phyloP scores from a whole-genome alignment of 2,888 invertebrate genomes.

The Philhelius pedissequus region DNA sequence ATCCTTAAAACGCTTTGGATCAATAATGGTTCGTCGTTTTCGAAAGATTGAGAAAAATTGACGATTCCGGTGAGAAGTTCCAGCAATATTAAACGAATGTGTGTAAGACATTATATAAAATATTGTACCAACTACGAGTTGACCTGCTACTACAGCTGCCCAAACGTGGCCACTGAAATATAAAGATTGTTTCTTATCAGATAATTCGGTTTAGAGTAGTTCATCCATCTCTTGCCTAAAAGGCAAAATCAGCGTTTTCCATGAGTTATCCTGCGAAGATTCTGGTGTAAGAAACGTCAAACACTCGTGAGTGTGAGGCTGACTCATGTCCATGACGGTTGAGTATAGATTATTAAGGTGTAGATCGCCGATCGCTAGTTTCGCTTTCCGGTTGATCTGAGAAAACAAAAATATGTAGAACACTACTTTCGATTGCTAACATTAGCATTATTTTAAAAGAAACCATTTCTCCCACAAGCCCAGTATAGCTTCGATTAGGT shows the following conservation, averaged over 20 bases:
- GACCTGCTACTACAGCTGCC: slow-evolving; percentile 85
- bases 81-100: slow-evolving; percentile 72
- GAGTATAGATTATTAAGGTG: slow-evolving; percentile 86
- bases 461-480: slow-evolving; percentile 86
- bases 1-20: slow-evolving; percentile 37
- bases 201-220: too few species aligned
- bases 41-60: slow-evolving; percentile 72
- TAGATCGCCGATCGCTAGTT: slow-evolving; percentile 88
- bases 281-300: slow-evolving; percentile 91
- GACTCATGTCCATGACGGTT: slow-evolving; percentile 85
- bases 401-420: not conserved
- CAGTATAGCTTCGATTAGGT: slow-evolving; percentile 84
- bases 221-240: slow-evolving; percentile 87
- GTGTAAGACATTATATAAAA: slow-evolving; percentile 83
- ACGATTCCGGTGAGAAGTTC: not conserved
- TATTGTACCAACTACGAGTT: slow-evolving; percentile 83
- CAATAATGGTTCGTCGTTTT: not conserved
- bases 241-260: slow-evolving; percentile 90
- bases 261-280: slow-evolving; percentile 88
- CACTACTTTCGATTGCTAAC: too few species aligned
- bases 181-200: not conserved
- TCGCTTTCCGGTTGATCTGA: slow-evolving; percentile 82
- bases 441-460: too few species aligned
- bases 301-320: slow-evolving; percentile 90
- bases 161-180: slow-evolving; percentile 84